Conservation (phyloP, 2,888 invertebrate genomes). For the Eudemis profundana region DNA sequence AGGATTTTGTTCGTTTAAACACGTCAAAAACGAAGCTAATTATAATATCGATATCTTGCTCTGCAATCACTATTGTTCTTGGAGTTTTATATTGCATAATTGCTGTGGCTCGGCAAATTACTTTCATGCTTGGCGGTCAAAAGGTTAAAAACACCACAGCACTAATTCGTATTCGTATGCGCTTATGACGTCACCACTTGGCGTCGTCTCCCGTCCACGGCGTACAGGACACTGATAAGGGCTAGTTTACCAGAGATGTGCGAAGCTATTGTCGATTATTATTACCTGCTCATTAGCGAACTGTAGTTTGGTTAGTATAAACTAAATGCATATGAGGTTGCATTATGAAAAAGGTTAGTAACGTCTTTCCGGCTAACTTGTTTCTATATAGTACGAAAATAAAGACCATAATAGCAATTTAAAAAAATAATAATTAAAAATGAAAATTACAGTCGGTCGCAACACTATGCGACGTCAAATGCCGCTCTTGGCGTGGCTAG, state of each 20-base stretch:
- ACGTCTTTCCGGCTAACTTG: too few species aligned
- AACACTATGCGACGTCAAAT: background rate
- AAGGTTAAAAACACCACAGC: background rate
- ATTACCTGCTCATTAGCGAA: conserved; percentile 1
- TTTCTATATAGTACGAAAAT: too few species aligned
- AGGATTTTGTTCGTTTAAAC: background rate
- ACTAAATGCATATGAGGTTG: background rate
- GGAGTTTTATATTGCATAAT: background rate
- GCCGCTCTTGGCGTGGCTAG: background rate
- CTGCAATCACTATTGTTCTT: background rate
- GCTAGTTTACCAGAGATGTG: background rate
- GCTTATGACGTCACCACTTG: background rate
- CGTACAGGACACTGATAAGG: conserved; percentile 2
- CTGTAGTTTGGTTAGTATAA: background rate
- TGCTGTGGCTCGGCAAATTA: background rate
- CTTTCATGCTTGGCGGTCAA: background rate
- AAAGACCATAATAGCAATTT: background rate
- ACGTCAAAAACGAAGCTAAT: background rate
- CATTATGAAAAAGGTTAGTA: too few species aligned
- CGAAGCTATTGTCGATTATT: conserved; percentile 1
- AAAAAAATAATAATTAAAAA: background rate
- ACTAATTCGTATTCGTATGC: too few species aligned
- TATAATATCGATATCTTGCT: background rate
- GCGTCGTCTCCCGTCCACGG: background rate
- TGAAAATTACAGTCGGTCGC: background rate